Percentiles rank a stretch among this genome's conserved stretches.
These are phyloP conservation scores for Eudorcas thomsonii DNA, from an alignment of 2,113 vertebrate species.

Conservation along the genomic window DNA sequence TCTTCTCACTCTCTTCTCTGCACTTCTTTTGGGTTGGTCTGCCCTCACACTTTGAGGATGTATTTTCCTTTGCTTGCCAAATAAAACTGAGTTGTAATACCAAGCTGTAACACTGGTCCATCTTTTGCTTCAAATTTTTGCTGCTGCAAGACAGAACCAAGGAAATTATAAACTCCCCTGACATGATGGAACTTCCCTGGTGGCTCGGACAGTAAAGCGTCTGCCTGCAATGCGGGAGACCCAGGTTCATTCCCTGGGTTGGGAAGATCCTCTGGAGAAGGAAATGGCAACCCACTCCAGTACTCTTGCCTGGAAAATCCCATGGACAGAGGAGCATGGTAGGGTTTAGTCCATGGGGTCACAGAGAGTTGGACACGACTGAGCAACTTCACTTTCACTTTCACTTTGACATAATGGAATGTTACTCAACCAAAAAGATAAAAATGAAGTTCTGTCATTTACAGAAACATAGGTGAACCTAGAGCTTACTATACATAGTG, in stretches of 20 bases:
- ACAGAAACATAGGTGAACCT: not conserved
- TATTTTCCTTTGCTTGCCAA: not conserved
- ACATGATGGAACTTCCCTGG: not conserved
- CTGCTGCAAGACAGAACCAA: not conserved
- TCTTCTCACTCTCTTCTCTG: not conserved
- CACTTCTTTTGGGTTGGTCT: rapidly evolving
- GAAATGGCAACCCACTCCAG: not conserved
- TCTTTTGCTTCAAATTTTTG: not conserved
- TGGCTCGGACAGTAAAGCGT: rapidly evolving
- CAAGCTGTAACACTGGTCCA: not conserved
- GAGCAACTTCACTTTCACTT: not conserved
- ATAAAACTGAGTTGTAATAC: not conserved
- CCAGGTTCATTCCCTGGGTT: not conserved
- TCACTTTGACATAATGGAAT: not conserved
- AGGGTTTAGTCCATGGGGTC: not conserved
- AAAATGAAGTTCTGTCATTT: not conserved
- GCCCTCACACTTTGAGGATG: not conserved
- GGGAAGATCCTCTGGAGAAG: not conserved
- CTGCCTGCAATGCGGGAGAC: not conserved
- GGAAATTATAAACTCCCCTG: not conserved
- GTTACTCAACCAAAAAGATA: not conserved
- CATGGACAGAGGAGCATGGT: not conserved
- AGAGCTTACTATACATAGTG: not conserved
- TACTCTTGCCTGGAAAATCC: not conserved
- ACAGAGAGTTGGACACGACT: not conserved